These are phyloP conservation scores for Lycophotia porphyrea DNA, from an alignment of 2,888 invertebrate species.

Conservation along the genomic window DNA sequence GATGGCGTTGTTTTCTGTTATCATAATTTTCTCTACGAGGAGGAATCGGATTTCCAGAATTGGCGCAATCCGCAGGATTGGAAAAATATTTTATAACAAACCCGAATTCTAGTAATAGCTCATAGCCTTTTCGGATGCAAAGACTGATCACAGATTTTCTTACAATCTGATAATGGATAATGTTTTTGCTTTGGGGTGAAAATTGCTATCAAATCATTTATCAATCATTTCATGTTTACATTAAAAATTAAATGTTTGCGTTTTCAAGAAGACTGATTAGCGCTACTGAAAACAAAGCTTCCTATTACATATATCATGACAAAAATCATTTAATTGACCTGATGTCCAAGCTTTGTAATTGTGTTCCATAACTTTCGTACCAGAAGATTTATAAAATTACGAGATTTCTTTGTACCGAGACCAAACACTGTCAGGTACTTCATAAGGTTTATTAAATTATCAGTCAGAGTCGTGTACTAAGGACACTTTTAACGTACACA, in stretches of 20 bases:
- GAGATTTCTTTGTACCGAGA: too few relatives aligned
- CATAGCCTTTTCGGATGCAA: background rate
- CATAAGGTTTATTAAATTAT: too few relatives aligned
- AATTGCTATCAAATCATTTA: background rate
- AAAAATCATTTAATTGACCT: background rate
- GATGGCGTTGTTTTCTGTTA: background rate
- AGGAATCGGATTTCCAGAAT: background rate
- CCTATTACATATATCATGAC: background rate
- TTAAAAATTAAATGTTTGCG: background rate
- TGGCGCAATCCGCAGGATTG: background rate
- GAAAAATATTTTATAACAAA: background rate
- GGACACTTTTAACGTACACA: too few relatives aligned
- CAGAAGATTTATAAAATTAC: background rate
- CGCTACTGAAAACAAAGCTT: background rate
- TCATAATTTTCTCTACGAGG: background rate
- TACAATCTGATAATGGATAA: background rate
- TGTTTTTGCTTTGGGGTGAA: background rate
- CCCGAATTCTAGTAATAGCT: background rate
- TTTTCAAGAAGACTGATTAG: background rate
- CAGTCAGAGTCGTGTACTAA: too few relatives aligned
- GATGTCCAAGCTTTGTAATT: background rate
- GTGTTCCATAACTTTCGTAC: background rate
- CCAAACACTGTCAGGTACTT: background rate
- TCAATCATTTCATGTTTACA: too few relatives aligned
- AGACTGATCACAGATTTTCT: background rate